phyloP scores from a whole-genome alignment of 2,113 vertebrate species.

The Sebastes schlegelii region DNA sequence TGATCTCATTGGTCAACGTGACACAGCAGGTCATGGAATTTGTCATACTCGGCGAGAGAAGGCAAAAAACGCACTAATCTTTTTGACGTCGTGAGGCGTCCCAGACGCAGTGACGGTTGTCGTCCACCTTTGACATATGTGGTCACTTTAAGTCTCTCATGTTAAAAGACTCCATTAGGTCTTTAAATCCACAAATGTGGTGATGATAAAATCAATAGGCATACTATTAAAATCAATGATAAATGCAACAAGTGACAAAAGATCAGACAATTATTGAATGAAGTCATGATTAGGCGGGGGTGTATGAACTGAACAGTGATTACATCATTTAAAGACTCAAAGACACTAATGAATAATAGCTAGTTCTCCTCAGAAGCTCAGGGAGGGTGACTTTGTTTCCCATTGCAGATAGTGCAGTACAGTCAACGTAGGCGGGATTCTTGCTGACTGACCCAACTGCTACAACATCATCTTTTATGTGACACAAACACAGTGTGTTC shows the following conservation, averaged over 20 bases:
- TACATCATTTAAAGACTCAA: constrained; percentile 12
- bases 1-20: too few relatives aligned
- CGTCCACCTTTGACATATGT: background rate
- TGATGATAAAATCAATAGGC: constrained; percentile 32
- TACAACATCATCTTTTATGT: too few relatives aligned
- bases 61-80: background rate
- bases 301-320: constrained; percentile 18
- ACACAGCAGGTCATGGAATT: too few relatives aligned
- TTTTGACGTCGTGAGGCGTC: background rate
- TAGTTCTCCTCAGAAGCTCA: constrained; percentile 4
- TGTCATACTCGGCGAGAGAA: too few relatives aligned
- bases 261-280: background rate
- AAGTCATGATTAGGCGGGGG: constrained; percentile 5
- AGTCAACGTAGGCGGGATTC: too few relatives aligned
- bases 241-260: background rate
- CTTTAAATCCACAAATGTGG: constrained; percentile 1
- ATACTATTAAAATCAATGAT: constrained; percentile 4
- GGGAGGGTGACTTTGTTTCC: constrained; percentile 25
- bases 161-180: constrained; percentile 11
- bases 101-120: background rate
- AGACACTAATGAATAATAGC: constrained; percentile 32
- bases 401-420: constrained; percentile 2
- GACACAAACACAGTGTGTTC: too few relatives aligned
- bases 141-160: background rate
- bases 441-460: too few relatives aligned